Evolutionary conservation across 2,888 invertebrate genomes (phyloP), one percentile per base, ranked within the genome.

Genomic region (Argyresthia goedartella): DNA sequence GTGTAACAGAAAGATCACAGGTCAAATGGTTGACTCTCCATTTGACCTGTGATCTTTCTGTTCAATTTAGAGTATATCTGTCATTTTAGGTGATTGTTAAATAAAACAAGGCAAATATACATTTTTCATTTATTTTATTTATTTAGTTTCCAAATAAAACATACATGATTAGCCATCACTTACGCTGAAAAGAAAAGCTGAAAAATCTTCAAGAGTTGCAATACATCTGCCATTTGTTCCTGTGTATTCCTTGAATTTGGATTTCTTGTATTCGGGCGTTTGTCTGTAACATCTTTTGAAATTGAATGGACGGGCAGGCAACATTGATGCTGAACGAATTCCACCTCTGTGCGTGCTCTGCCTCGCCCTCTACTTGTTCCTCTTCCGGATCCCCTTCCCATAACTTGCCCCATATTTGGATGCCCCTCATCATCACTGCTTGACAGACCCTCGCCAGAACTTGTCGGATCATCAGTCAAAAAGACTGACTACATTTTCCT

Each of bases 261-360:
- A 45, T 6, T 45, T 45, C 15, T 45, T 45, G 45, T 15, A 45
- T 45, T 45, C 45, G 15, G 44, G 45, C 45, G 45, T 14, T 15
- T 45, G 45, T 45, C 45, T 45, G 16, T 45, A 45, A 45, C 15
- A 45, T 45, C 25, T 45, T 45, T 45, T 45, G 15, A 45, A 45
- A 45, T 15, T 10, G 16, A 45, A 45, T 15, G 45, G 45, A 45
- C 16, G 14, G 45, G 14, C 45, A 45, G 45, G 45, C 45, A 45
- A 14, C 9, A 14, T 45, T 45, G 45, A 45, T 45, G 15, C 45
- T 45, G 15, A 45, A 45, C 45, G 45, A 45, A 14, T 45, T 45
- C 15, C 45, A 15, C 45, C 15, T 45, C 45, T 45, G 15, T 10
- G 11, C 45, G 13, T 14, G 8, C 45, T 45, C 45, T 45, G 45